Percentiles rank a stretch among this genome's conserved stretches.
Evolutionary conservation across 2,113 vertebrate genomes (phyloP).

Genomic region (Laterallus jamaicensis): DNA sequence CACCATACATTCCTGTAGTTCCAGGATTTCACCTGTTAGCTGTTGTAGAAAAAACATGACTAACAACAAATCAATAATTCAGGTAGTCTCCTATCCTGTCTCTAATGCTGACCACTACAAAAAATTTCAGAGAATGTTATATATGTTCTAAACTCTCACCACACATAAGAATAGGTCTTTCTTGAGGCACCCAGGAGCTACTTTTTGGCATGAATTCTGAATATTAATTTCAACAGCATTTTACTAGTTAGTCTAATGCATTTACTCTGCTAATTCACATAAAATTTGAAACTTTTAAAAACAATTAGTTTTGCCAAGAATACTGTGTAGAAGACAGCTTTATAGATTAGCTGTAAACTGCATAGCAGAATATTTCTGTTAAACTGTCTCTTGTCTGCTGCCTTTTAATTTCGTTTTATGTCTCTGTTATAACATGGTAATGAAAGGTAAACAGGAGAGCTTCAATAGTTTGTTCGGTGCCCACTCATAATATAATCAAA

Average conservation of each 20-base stretch:
- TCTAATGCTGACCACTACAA: background rate
- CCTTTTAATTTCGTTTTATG: conserved; percentile 44
- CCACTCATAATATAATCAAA: background rate
- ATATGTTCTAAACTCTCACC: background rate
- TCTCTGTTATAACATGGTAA: background rate
- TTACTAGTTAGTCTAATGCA: background rate
- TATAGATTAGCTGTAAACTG: conserved; percentile 33
- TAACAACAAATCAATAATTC: background rate
- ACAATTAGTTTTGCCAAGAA: conserved; percentile 10
- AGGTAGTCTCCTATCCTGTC: background rate
- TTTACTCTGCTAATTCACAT: conserved; percentile 14
- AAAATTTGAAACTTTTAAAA: conserved; percentile 26
- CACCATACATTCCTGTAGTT: background rate
- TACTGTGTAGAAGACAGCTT: background rate
- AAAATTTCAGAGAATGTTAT: background rate
- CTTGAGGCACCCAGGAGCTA: background rate
- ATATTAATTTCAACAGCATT: background rate
- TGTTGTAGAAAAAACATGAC: background rate
- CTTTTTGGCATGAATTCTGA: background rate
- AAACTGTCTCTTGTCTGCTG: background rate
- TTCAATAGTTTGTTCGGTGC: conserved; percentile 5
- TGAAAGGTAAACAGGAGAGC: conserved; percentile 52
- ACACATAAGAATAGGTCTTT: background rate
- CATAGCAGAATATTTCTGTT: conserved; percentile 33
- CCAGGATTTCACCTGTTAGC: background rate